These are phyloP conservation scores for Xanthorhoe spadicearia DNA, from an alignment of 2,888 invertebrate species.

Conservation along the genomic window DNA sequence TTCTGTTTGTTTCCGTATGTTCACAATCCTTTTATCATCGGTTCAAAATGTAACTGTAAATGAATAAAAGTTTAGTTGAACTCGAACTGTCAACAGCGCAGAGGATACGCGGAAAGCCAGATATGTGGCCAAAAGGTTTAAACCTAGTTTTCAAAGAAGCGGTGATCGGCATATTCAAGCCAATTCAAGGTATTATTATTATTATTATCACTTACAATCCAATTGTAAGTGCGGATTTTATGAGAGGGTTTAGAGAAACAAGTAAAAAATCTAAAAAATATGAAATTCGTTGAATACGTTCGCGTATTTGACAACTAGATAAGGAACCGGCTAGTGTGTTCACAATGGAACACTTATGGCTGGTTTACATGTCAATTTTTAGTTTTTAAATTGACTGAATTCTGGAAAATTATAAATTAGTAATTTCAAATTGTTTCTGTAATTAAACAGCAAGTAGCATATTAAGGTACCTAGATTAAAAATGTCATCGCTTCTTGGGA, in stretches of 20 bases:
- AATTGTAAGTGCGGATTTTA: too few relatives aligned
- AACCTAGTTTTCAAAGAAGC: not conserved
- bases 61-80: constrained; percentile 9
- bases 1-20: not conserved
- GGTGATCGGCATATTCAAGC: not conserved
- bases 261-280: too few relatives aligned
- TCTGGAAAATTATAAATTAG: too few relatives aligned
- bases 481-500: not conserved
- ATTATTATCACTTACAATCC: too few relatives aligned
- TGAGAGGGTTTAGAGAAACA: too few relatives aligned
- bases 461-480: not conserved
- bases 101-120: constrained; percentile 16
- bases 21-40: not conserved
- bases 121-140: constrained; percentile 13
- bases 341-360: too few relatives aligned
- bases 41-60: constrained; percentile 6
- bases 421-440: not conserved
- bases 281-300: too few relatives aligned
- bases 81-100: constrained; percentile 25
- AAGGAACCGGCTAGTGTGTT: too few relatives aligned
- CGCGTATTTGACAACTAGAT: too few relatives aligned
- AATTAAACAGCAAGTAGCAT: not conserved
- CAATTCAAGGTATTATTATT: too few relatives aligned
- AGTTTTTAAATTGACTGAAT: too few relatives aligned
- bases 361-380: too few relatives aligned